Conservation (phyloP, 2,888 invertebrate species). For the Ischnura elegans region DNA sequence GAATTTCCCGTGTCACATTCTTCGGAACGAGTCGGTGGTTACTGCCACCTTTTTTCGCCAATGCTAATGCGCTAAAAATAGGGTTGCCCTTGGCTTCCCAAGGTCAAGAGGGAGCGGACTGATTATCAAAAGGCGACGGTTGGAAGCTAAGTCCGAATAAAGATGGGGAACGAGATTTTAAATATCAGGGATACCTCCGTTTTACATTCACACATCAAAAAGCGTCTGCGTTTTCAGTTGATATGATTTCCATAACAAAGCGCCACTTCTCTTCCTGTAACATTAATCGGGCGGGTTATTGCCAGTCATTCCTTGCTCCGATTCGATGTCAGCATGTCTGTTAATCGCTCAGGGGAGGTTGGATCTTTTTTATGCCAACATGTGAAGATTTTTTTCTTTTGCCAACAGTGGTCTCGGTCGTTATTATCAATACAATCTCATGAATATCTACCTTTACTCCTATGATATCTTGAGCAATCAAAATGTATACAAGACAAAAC, state of each 20-base stretch:
- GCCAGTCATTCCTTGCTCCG: neutral
- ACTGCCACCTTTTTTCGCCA: neutral
- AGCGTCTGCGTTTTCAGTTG: neutral
- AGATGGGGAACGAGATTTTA: neutral
- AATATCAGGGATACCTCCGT: neutral
- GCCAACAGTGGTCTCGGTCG: no score
- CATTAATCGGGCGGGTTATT: neutral
- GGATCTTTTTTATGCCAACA: neutral
- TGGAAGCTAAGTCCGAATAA: neutral
- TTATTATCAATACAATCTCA: no score
- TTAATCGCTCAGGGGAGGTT: neutral
- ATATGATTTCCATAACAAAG: neutral
- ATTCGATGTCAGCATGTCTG: neutral
- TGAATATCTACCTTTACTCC: no score
- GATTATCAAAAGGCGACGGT: neutral
- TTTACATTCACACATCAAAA: neutral
- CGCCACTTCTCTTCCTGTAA: neutral
- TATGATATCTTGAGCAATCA: no score
- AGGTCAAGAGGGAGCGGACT: neutral
- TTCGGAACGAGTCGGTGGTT: neutral
- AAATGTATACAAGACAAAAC: no score
- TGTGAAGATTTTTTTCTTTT: neutral
- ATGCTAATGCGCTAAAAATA: constrained; percentile 22
- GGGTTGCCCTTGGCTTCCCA: neutral
- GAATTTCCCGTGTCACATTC: constrained; percentile 9